Evolutionary conservation across 2,888 invertebrate species (phyloP), one percentile per base, ranked within the genome.

Genomic region (Tanypteryx hageni): DNA sequence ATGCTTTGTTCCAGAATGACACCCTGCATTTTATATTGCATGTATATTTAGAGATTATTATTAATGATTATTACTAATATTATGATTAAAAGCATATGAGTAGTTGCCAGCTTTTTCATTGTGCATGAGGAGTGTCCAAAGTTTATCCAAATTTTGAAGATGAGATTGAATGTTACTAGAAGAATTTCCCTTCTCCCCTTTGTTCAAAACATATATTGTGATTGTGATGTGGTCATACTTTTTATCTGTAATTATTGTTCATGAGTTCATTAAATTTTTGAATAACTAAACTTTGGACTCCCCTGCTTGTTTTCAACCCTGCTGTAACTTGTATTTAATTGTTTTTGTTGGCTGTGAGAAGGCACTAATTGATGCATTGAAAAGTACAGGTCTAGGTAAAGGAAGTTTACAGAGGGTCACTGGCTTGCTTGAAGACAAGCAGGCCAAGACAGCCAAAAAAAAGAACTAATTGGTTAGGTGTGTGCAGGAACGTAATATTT

Each of bases 1-100:
- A 92, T 93, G 93, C 93, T 93, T 93, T 93, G 93, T 93, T 93
- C 84, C 93, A 93, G 93, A 92, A 93, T 93, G 86, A 84, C 92
- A 93, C 93, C 93, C 93, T 93, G 93, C 93, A 93, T 93, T 93
- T 93, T 93, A 93, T 93, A 93, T 93, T 93, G 93, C 93, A 93
- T 93, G 93, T 93, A 93, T 92, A 92, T 93, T 93, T 93, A 93
- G 93, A 92, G 92, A 92, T 92, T 92, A 93, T 93, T 93, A 92
- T 93, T 92, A 93, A 93, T 93, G 93, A 92, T 93, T 93, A 93
- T 93, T 92, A 92, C 92, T 93, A 86, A 93, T 93, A 93, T 93
- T 93, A 93, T 93, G 92, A 93, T 93, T 93, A 93, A 93, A 92
- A 93, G 84, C 92, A 93, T 93, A 86, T 61, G 86, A 81, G 92